phyloP scores from a whole-genome alignment of 2,888 invertebrate species.

The Ormyrus labotus region DNA sequence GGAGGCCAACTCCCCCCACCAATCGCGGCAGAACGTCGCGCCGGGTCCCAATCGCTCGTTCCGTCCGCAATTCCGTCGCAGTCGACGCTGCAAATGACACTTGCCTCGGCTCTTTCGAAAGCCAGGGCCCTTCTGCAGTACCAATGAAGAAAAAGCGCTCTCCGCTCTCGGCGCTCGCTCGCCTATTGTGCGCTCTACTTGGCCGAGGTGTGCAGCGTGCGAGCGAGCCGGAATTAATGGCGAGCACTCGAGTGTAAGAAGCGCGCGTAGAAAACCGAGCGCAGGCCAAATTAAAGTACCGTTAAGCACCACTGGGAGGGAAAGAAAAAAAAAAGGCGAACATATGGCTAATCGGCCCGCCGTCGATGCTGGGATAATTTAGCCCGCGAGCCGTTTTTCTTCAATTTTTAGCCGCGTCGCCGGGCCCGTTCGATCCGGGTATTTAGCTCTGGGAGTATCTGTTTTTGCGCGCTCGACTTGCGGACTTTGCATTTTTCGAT shows the following conservation, averaged over 20 bases:
- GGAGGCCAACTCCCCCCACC: background rate
- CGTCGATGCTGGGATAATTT: background rate
- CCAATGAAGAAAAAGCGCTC: background rate
- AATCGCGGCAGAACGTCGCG: no score
- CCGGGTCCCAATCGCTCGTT: no score
- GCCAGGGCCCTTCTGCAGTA: no score
- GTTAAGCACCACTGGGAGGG: constrained; percentile 28
- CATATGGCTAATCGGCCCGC: constrained; percentile 41
- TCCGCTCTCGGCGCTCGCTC: background rate
- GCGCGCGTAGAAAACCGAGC: constrained; percentile 1
- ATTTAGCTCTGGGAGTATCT: no score
- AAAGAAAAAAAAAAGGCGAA: constrained; percentile 43
- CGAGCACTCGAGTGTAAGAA: constrained; percentile 16
- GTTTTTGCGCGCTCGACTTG: no score
- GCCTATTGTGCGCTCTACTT: constrained; percentile 32
- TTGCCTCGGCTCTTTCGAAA: no score
- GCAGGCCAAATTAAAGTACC: constrained; percentile 40
- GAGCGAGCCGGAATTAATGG: constrained; percentile 35
- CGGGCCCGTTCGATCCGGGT: no score
- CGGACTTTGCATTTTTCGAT: no score
- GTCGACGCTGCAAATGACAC: no score
- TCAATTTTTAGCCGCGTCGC: no score
- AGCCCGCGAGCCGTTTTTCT: background rate
- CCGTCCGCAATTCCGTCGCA: no score
- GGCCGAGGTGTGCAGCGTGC: background rate